phyloP scores from a whole-genome alignment of 1,140 invertebrate species.

The Papilio xuthus region DNA sequence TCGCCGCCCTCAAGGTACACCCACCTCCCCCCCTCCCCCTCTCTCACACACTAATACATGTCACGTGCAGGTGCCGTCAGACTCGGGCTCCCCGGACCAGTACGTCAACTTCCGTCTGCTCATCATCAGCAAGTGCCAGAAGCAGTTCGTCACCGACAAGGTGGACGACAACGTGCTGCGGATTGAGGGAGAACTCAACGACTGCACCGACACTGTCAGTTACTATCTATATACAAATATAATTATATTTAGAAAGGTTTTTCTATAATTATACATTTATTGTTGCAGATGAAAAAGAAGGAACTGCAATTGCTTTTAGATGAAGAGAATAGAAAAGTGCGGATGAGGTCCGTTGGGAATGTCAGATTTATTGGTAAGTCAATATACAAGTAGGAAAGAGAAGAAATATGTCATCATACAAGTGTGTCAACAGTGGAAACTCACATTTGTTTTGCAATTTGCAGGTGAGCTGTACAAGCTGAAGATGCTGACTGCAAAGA shows the following conservation, averaged over 20 bases:
- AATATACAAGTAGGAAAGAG: background rate
- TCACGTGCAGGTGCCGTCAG: conserved; percentile 72
- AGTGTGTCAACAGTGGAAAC: background rate
- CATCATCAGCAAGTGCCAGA: conserved; percentile 92
- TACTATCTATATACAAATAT: background rate
- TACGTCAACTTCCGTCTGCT: conserved; percentile 89
- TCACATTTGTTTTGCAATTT: conserved; percentile 77
- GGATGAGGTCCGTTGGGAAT: conserved; percentile 92
- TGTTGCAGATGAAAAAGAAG: conserved; percentile 86
- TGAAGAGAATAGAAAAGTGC: conserved; percentile 88
- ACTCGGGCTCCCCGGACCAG: conserved; percentile 65
- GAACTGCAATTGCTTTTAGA: conserved; percentile 86
- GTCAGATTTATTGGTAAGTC: conserved; percentile 87
- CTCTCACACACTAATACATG: no score
- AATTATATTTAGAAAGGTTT: no score
- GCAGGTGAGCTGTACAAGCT: conserved; percentile 96
- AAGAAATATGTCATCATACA: background rate
- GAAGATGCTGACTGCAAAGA: conserved; percentile 93
- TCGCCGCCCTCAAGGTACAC: conserved; percentile 82
- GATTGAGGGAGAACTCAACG: conserved; percentile 85
- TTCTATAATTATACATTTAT: background rate
- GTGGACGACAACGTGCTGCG: conserved; percentile 85
- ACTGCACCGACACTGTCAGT: conserved; percentile 84
- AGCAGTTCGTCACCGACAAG: conserved; percentile 89
- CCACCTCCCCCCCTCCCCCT: no score